These are phyloP conservation scores for Nothobranchius furzeri DNA, from an alignment of 2,113 vertebrate species.

Conservation along the genomic window DNA sequence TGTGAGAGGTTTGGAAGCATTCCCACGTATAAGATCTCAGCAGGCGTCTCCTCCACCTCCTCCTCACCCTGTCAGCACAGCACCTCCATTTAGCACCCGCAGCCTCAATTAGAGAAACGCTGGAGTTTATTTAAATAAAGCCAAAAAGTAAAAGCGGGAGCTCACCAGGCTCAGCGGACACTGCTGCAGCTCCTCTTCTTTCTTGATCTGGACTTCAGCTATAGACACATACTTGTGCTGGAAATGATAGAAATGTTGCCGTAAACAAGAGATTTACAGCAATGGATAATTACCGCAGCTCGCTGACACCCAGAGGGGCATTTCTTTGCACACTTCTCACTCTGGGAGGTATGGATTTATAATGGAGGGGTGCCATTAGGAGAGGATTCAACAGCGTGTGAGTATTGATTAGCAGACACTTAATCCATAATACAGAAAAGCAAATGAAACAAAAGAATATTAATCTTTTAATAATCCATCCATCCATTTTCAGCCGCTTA, in stretches of 20 bases:
- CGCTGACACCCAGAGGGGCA: slow-evolving; percentile 2
- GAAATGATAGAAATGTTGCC: slow-evolving; percentile 6
- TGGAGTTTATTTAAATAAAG: no score
- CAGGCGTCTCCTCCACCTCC: slow-evolving; percentile 88
- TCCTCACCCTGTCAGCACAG: slow-evolving; percentile 86
- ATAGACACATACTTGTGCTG: slow-evolving; percentile 97
- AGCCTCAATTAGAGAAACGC: background rate
- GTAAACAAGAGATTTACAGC: background rate
- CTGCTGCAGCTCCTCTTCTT: slow-evolving; percentile 91
- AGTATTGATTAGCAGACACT: slow-evolving; percentile 32
- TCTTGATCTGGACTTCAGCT: slow-evolving; percentile 93
- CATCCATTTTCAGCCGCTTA: no score
- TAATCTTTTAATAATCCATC: no score
- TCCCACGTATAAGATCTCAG: slow-evolving; percentile 89
- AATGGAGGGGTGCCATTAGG: slow-evolving; percentile 16
- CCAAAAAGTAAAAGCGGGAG: background rate
- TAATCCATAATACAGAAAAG: background rate
- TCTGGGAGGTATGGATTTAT: slow-evolving; percentile 30
- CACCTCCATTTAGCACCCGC: background rate
- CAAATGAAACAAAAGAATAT: background rate
- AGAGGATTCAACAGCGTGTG: slow-evolving; percentile 7
- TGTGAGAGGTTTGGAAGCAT: slow-evolving; percentile 95
- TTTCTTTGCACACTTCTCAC: background rate
- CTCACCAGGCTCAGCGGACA: slow-evolving; percentile 95
- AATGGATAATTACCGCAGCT: slow-evolving; percentile 13